Percentiles rank a stretch among this genome's conserved stretches.
Conservation (phyloP, 2,797 vertebrate genomes). For the Betta splendens region DNA sequence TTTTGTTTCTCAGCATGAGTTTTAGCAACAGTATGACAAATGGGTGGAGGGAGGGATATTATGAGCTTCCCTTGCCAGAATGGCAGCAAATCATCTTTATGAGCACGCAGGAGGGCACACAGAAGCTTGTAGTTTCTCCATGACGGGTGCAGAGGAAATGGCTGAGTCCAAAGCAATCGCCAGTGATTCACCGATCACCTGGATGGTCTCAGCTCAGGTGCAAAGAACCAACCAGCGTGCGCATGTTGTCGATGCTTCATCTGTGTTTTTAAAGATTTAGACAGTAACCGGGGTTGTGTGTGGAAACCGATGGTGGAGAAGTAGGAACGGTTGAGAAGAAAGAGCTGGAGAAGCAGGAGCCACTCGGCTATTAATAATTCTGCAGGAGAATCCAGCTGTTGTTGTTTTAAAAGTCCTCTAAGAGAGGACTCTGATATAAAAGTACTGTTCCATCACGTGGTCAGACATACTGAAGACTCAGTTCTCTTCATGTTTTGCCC, state of each 20-base stretch:
- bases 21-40: conserved; percentile 66
- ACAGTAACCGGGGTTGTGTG: neutral
- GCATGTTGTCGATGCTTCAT: conserved; percentile 9
- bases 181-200: conserved; percentile 46
- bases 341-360: conserved; percentile 40
- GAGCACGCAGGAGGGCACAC: conserved; percentile 49
- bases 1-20: conserved; percentile 54
- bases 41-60: conserved; percentile 62
- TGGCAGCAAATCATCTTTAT: conserved; percentile 76
- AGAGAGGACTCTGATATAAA: conserved; percentile 23
- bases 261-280: neutral
- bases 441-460: neutral
- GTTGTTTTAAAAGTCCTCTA: conserved; percentile 21
- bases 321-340: conserved; percentile 21
- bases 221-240: conserved; percentile 11
- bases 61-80: conserved; percentile 66
- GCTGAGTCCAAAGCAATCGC: conserved; percentile 9
- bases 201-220: conserved; percentile 16
- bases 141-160: conserved; percentile 40
- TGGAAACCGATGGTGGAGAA: conserved; percentile 19
- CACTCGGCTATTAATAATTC: conserved; percentile 35
- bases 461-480: neutral
- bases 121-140: conserved; percentile 38
- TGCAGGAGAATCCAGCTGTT: conserved; percentile 13
- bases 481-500: too few species aligned